Evolutionary conservation across 2,797 vertebrate genomes (phyloP).

Genomic region (Smutsia gigantea): DNA sequence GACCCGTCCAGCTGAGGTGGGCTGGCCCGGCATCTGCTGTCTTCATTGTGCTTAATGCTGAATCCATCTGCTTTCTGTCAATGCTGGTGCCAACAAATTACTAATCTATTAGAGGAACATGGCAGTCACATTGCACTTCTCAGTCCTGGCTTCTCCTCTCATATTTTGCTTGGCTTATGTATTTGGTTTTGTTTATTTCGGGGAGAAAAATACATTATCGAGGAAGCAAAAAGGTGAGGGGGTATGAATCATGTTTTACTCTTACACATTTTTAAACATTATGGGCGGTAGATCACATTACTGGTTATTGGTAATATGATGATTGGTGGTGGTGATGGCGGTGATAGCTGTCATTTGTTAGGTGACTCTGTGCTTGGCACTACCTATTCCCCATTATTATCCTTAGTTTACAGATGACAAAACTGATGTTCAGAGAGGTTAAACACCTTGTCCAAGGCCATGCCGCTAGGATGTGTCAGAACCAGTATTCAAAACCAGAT

Average conservation of each 20-base stretch:
- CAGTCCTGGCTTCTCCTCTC: constrained; percentile 89
- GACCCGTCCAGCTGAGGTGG: constrained; percentile 89
- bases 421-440: background rate
- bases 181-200: constrained; percentile 52
- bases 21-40: constrained; percentile 93
- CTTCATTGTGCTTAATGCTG: constrained; percentile 94
- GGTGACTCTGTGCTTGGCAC: background rate
- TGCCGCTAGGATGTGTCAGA: background rate
- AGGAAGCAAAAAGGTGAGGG: constrained; percentile 34
- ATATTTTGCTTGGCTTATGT: constrained; percentile 87
- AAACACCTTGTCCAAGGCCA: background rate
- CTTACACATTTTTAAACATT: background rate
- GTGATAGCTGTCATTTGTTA: background rate
- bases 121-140: constrained; percentile 88
- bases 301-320: background rate
- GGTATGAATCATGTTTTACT: constrained; percentile 43
- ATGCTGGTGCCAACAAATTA: constrained; percentile 90
- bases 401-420: background rate
- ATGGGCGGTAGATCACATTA: rapidly evolving
- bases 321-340: rapidly evolving
- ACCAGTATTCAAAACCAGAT: background rate
- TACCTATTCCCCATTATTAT: background rate
- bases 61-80: constrained; percentile 95
- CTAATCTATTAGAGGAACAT: constrained; percentile 93
- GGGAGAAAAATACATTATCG: constrained; percentile 59